A percentile compares a stretch with the other conserved stretches of the same genome.
Evolutionary conservation across 2,888 invertebrate species (phyloP).

Genomic region (Cremastinae sp.): DNA sequence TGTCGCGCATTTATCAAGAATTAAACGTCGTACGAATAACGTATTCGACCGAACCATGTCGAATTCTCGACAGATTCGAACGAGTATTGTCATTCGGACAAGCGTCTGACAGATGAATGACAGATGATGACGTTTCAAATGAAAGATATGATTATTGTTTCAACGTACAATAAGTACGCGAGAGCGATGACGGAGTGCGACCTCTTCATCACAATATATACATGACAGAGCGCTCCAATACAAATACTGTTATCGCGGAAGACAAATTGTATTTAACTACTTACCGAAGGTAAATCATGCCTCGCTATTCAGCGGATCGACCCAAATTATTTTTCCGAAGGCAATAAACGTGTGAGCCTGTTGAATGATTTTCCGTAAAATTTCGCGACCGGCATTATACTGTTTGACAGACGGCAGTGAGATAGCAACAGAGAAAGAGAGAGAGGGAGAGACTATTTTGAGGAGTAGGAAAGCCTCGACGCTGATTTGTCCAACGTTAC

Average conservation of each 20-base stretch:
- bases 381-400: slow-evolving; percentile 43
- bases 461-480: not conserved
- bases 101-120: slow-evolving; percentile 38
- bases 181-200: slow-evolving; percentile 40
- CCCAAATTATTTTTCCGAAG: not conserved
- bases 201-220: slow-evolving; percentile 17
- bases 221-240: slow-evolving; percentile 8
- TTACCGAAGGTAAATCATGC: slow-evolving; percentile 6
- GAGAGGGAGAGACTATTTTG: not conserved
- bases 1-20: not conserved
- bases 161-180: not conserved
- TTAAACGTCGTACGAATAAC: not conserved
- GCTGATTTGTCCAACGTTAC: slow-evolving; percentile 47
- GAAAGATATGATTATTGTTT: slow-evolving; percentile 28
- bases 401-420: slow-evolving; percentile 43
- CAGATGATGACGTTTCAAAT: slow-evolving; percentile 47
- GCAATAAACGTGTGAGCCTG: slow-evolving; percentile 13
- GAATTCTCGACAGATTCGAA: not conserved
- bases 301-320: not conserved
- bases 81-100: not conserved
- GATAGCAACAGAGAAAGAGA: not conserved
- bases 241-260: slow-evolving; percentile 31
- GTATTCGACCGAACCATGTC: not conserved
- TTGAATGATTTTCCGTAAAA: slow-evolving; percentile 16
- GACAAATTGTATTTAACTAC: slow-evolving; percentile 23